These are phyloP conservation scores for Lepus europaeus DNA, from an alignment of 2,113 vertebrate genomes.

Conservation along the genomic window DNA sequence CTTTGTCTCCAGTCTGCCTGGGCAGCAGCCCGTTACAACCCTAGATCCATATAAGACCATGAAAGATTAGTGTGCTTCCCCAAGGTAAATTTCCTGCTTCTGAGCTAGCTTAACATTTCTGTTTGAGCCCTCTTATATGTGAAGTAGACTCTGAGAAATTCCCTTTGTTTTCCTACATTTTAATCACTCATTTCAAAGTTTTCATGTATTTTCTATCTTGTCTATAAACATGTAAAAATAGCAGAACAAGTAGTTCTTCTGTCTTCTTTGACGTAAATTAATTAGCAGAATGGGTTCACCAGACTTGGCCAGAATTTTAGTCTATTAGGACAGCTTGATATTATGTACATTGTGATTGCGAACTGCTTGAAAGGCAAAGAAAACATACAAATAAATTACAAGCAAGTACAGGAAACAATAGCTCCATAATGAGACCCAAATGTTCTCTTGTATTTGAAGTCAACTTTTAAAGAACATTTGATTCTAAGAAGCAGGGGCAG, in stretches of 20 bases:
- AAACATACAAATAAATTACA: conserved; percentile 68
- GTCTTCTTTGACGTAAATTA: conserved; percentile 49
- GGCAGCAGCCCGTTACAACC: conserved; percentile 11
- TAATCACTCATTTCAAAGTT: conserved; percentile 41
- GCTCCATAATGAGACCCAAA: conserved; percentile 64
- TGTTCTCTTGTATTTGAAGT: conserved; percentile 66
- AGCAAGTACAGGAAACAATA: conserved; percentile 61
- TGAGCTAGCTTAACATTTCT: conserved; percentile 54
- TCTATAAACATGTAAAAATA: conserved; percentile 60
- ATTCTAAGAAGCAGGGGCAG: conserved; percentile 59
- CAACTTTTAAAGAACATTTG: conserved; percentile 61
- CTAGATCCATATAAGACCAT: not conserved
- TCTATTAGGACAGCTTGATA: conserved; percentile 59
- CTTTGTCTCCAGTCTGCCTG: not conserved
- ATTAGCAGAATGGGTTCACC: conserved; percentile 31
- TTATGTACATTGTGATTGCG: conserved; percentile 64
- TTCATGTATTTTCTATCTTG: conserved; percentile 63
- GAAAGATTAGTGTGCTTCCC: not conserved
- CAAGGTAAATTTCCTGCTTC: conserved; percentile 20
- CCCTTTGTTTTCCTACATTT: conserved; percentile 21
- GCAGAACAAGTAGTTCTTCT: conserved; percentile 53
- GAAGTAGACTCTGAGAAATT: conserved; percentile 17
- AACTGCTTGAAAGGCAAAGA: conserved; percentile 63
- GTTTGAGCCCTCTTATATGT: conserved; percentile 49
- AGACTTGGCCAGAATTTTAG: conserved; percentile 53